A percentile compares a stretch with the other conserved stretches of the same genome.
phyloP scores from a whole-genome alignment of 2,797 vertebrate genomes.

The Psittacula echo region DNA sequence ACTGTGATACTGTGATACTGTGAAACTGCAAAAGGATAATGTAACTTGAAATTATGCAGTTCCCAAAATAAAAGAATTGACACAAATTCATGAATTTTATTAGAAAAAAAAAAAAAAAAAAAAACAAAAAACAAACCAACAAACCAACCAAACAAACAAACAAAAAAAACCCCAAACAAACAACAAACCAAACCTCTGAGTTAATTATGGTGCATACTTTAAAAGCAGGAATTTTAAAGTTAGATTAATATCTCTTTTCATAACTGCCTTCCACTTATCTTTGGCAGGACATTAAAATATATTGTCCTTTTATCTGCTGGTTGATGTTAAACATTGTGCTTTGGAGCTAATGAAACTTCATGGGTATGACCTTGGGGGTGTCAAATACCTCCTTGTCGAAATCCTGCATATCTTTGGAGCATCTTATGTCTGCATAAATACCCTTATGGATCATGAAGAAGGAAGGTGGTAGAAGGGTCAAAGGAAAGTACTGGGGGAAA shows the following conservation, averaged over 20 bases:
- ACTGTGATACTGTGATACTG: too few relatives aligned
- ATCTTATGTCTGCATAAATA: background rate
- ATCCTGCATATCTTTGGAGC: background rate
- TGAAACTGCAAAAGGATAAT: background rate
- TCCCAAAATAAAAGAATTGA: background rate
- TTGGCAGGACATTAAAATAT: background rate
- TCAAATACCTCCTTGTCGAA: background rate
- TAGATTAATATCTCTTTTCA: background rate
- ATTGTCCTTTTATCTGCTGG: background rate
- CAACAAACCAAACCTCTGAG: fast-evolving
- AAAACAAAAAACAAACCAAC: too few relatives aligned
- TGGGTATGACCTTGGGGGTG: background rate
- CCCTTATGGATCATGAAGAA: background rate
- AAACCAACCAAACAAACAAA: too few relatives aligned
- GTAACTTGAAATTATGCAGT: background rate
- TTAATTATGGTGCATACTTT: background rate
- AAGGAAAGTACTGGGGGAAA: background rate
- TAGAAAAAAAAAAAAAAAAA: too few relatives aligned
- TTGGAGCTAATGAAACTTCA: background rate
- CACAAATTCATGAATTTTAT: background rate
- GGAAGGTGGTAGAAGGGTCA: background rate
- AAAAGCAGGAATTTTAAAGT: background rate
- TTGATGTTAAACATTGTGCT: background rate
- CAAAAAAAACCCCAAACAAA: too few relatives aligned
- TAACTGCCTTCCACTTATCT: background rate